Evolutionary conservation across 2,113 vertebrate genomes (phyloP), one percentile per base, ranked within the genome.

Genomic region (Sylvilagus bachmani): DNA sequence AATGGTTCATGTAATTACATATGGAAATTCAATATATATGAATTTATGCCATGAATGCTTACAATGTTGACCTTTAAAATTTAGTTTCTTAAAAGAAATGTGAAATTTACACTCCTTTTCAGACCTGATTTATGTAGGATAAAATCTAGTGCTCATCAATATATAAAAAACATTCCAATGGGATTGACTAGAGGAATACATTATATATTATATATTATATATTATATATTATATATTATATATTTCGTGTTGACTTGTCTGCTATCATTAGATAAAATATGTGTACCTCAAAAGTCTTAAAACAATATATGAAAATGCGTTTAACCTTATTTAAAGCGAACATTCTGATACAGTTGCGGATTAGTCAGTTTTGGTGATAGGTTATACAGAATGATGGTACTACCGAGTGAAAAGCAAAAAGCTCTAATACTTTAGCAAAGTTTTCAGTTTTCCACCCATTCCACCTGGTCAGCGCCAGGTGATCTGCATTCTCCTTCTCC

Each of bases 71-170:
- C 12, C 7, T 95, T 61, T 88, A 91, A 66, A 49, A 31, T 64
- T n/a, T 75, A n/a, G 58, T 6, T 78, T 61, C 55, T 90, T 94
- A 71, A 36, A 89, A 92, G n/a, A 89, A 89, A 89, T 14, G 27
- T 33, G 49, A 94, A 96, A 83, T 61, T 73, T 58, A 82, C 10
- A 78, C 36, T 75, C 21, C 44, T 96, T 96, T 85, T 77, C 77
- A 87, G 75, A 4, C 74, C 70, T 93, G 77, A 58, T 55, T 29
- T 83, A 4, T 29, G 17, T 66, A 80, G 71, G 11, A 13, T 95
- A 75, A 94, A 85, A 84, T 79, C 67, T 11, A 95, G 7, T 74
- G 38, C 31, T 84, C 82, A 22, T 58, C 64, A 69, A 22, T 36
- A 24, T 64, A 86, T 86, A 64, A 89, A 86, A 89, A 49, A 85